These are phyloP conservation scores for Tragelaphus strepsiceros DNA, from an alignment of 2,113 vertebrate species.

Conservation along the genomic window DNA sequence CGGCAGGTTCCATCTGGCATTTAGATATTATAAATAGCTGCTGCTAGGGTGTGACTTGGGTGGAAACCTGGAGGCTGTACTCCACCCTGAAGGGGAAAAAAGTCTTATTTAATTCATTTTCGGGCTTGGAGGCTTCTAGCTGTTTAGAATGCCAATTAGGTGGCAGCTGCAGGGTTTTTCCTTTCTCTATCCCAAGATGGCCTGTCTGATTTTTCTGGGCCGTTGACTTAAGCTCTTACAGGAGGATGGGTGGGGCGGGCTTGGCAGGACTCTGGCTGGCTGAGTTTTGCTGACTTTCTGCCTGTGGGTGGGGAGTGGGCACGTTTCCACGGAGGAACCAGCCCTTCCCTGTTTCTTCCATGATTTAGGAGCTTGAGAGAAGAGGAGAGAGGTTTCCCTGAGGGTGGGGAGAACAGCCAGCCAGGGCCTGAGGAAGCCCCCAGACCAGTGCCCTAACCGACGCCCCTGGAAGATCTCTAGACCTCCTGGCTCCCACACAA, in stretches of 20 bases:
- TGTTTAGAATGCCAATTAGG: conserved; percentile 43
- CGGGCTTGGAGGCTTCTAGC: conserved; percentile 25
- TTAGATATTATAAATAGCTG: conserved; percentile 51
- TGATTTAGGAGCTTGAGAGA: neutral
- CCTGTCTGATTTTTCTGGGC: neutral
- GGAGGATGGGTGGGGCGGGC: conserved; percentile 43
- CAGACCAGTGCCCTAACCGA: neutral
- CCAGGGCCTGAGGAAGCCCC: neutral
- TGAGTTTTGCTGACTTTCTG: neutral
- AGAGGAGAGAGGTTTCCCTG: neutral
- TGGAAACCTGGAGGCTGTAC: conserved; percentile 32
- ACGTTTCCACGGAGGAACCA: neutral
- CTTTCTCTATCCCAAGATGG: conserved; percentile 6
- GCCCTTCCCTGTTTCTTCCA: neutral
- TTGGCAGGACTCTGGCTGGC: neutral
- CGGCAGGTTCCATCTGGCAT: conserved; percentile 42
- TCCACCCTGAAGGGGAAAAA: conserved; percentile 25
- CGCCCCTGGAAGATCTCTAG: neutral
- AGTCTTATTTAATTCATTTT: conserved; percentile 35
- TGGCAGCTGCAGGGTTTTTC: conserved; percentile 47
- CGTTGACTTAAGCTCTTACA: conserved; percentile 41
- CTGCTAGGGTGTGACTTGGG: conserved; percentile 36
- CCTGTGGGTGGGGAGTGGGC: neutral
- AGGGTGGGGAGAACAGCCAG: neutral
- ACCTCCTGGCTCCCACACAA: neutral